These are phyloP conservation scores for Cephus sareptanus DNA, from an alignment of 2,888 invertebrate species.

Conservation along the genomic window DNA sequence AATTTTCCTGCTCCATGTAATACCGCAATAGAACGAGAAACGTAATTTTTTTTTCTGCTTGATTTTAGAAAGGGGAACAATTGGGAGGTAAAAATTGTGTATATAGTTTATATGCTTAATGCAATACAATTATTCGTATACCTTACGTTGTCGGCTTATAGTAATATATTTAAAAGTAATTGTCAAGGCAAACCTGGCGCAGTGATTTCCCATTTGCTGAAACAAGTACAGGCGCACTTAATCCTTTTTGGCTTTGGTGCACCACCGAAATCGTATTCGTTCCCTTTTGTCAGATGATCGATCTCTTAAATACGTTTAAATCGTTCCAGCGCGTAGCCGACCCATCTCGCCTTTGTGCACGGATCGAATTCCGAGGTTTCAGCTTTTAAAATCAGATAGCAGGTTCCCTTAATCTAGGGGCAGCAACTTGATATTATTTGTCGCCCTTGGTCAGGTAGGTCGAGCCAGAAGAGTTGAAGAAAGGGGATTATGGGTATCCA, in stretches of 20 bases:
- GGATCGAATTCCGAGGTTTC: background rate
- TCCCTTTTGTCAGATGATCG: background rate
- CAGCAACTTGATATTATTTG: constrained; percentile 57
- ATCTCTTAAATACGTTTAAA: background rate
- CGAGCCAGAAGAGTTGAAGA: constrained; percentile 46
- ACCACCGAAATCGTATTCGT: background rate
- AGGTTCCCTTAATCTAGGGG: constrained; percentile 15
- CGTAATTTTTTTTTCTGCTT: no score
- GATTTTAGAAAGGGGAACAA: no score
- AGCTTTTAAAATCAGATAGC: constrained; percentile 23
- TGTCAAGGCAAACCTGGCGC: background rate
- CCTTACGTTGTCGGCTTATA: background rate
- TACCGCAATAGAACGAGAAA: background rate
- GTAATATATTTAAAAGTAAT: background rate
- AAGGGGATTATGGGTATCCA: constrained; percentile 61
- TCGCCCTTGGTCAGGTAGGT: constrained; percentile 51
- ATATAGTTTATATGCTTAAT: background rate
- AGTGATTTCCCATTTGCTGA: background rate
- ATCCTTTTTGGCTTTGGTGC: background rate
- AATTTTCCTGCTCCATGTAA: no score
- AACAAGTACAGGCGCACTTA: background rate
- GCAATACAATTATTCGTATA: background rate
- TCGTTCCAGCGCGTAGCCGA: background rate
- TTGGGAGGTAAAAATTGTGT: no score
- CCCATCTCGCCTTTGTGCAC: background rate